Conservation (phyloP, 2,797 vertebrate genomes). For the Cryptoprocta ferox region DNA sequence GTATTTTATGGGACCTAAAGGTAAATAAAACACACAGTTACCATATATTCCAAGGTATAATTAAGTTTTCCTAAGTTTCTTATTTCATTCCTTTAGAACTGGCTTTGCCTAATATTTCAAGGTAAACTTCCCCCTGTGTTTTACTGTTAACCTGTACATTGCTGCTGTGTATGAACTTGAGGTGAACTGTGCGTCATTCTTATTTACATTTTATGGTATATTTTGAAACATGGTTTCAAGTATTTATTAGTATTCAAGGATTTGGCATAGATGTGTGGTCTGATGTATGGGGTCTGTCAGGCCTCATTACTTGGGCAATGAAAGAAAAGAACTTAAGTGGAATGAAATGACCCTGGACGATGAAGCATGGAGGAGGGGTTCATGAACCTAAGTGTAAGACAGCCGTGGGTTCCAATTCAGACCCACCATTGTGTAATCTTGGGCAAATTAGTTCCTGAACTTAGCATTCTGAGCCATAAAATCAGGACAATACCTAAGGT, state of each 20-base stretch:
- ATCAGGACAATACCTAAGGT: not conserved
- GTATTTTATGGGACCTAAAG: constrained; percentile 14
- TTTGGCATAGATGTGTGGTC: constrained; percentile 81
- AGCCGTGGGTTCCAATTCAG: not conserved
- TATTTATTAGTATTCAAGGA: constrained; percentile 82
- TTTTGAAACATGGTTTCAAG: constrained; percentile 83
- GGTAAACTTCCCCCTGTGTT: constrained; percentile 38
- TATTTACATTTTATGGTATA: constrained; percentile 82
- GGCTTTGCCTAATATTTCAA: constrained; percentile 65
- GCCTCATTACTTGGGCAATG: constrained; percentile 46
- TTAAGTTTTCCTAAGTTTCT: constrained; percentile 24
- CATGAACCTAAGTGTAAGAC: not conserved
- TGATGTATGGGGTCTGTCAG: constrained; percentile 79
- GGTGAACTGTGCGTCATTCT: constrained; percentile 82
- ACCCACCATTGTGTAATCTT: not conserved
- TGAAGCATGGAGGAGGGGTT: not conserved
- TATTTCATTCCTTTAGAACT: constrained; percentile 45
- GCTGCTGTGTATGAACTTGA: constrained; percentile 79
- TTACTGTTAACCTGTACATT: not conserved
- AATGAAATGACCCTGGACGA: not conserved
- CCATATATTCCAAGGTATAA: not conserved
- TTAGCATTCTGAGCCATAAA: not conserved
- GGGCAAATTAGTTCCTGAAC: not conserved
- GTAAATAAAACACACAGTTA: not conserved
- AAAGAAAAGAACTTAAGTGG: constrained; percentile 29